Evolutionary conservation across 2,888 invertebrate species (phyloP), one percentile per base, ranked within the genome.

Genomic region (Archips crataeganus): DNA sequence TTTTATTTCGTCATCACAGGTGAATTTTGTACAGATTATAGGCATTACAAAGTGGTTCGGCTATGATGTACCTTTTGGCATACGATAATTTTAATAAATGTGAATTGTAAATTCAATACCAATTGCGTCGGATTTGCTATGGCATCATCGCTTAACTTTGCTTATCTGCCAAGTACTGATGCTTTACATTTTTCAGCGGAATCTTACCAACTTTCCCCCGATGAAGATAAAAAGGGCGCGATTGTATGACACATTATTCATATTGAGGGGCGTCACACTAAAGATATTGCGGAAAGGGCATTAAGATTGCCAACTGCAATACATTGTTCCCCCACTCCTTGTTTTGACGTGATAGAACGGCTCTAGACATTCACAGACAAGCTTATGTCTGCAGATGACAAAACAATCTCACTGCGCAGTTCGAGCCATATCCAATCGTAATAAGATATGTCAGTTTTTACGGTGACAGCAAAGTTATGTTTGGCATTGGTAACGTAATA

Each of bases 241-340:
- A 91, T 93, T 88, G 87, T 87, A 89, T 88, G 89, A 91, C 92
- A 91, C 92, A 94, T 94, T 94, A 94, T 92, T 94, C 94, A 94
- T 93, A 94, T 90, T 80, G 89, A 88, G 89, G 92, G 93, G 93
- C 87, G 91, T 91, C 90, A 86, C 85, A 89, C 90, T 92, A 90
- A 93, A 93, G 93, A 93, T 94, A 94, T 92, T 90, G 92, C 89
- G 88, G 90, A 94, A 92, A 92, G 92, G 93, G 93, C 93, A 93
- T 93, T 93, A 92, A 93, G 93, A 92, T 93, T 93, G 91, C 93
- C 92, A 75, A 78, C 70, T 79, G 77, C 78, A 78, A 77, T 77
- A 76, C 76, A 76, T 77, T 70, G 70, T 71, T 62, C 69, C 89
- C 89, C 88, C 85, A 83, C 87, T 90, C 88, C 92, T 93, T 94